These are phyloP conservation scores for silkworm (Bombyx mori) DNA, from an alignment of 1,140 invertebrate genomes.

Conservation along the genomic window DNA sequence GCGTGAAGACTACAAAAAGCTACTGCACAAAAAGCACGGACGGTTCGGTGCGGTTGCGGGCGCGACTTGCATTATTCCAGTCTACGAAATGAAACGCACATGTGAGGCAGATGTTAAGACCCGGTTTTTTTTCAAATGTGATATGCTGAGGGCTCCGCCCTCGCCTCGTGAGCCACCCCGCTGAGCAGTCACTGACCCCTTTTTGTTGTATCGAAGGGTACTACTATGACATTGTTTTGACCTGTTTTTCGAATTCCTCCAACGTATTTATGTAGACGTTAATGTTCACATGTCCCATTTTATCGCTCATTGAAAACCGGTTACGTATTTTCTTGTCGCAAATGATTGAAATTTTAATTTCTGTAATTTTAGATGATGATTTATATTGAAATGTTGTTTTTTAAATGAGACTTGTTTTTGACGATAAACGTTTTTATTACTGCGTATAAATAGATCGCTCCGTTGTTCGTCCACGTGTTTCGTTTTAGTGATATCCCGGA, in stretches of 20 bases:
- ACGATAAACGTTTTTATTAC: no score
- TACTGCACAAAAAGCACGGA: slow-evolving; percentile 47
- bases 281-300: no score
- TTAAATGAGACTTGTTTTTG: neutral
- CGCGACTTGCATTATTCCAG: slow-evolving; percentile 59
- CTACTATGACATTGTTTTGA: slow-evolving; percentile 46
- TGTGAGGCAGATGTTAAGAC: slow-evolving; percentile 62
- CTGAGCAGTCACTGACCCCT: slow-evolving; percentile 61
- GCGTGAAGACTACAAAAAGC: slow-evolving; percentile 57
- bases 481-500: slow-evolving; percentile 19
- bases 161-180: slow-evolving; percentile 37
- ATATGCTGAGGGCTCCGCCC: slow-evolving; percentile 48
- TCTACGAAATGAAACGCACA: slow-evolving; percentile 53
- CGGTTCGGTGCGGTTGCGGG: slow-evolving; percentile 44
- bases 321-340: neutral
- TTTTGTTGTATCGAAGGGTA: slow-evolving; percentile 39
- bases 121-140: slow-evolving; percentile 57
- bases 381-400: neutral
- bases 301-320: no score
- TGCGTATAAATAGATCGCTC: slow-evolving; percentile 29
- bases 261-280: neutral
- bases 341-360: slow-evolving; percentile 2
- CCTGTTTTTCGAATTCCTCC: slow-evolving; percentile 41
- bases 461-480: slow-evolving; percentile 48
- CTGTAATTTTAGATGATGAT: neutral